Evolutionary conservation across 2,113 vertebrate species (phyloP), one percentile per base, ranked within the genome.

Genomic region (Orthonyx spaldingii): DNA sequence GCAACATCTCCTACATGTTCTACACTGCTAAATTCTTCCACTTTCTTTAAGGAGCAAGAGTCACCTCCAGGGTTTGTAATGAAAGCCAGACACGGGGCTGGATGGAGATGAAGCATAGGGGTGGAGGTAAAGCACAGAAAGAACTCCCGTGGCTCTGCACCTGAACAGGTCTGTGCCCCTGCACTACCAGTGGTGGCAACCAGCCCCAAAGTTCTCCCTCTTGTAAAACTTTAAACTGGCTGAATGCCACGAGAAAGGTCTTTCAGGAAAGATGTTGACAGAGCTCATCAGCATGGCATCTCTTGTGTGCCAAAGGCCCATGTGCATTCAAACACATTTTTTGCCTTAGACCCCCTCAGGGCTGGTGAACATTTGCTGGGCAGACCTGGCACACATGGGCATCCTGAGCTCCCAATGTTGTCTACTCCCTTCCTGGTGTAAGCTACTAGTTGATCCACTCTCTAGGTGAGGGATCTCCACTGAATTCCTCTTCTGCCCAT

Each of bases 351-450:
- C 3, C 2, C 4, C 7, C 6, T n/a, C 17, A 49, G 30, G 16
- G 10, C 35, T 64, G 49, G 32, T 7, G 20, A 9, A 18, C 7
- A 30, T 59, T 49, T 79, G 6, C 47, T 66, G 37, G 28, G 32
- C 16, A 70, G n/a, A 24, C 18, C n/a, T 66, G 42, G 53, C 49
- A 68, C 26, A 9, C 3, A 5, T 3, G 24, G n/a, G 6, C 32
- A 46, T 33, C 16, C 32, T 1, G 1, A 47, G 11, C 7, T 91
- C 13, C 35, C 52, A 23, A 0, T 4, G 4, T 2, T 71, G 8
- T 27, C 49, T 64, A 13, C 20, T 80, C 13, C 32, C 9, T 60
- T 89, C 39, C 30, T 72, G 28, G 44, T 6, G 3, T 28, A 72
- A 44, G 3, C 19, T 30, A 30, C 14, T 55, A 50, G 23, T 56